Percentiles rank a stretch among this genome's conserved stretches.
phyloP scores from a whole-genome alignment of 2,797 vertebrate species.

The Tangara arthus region DNA sequence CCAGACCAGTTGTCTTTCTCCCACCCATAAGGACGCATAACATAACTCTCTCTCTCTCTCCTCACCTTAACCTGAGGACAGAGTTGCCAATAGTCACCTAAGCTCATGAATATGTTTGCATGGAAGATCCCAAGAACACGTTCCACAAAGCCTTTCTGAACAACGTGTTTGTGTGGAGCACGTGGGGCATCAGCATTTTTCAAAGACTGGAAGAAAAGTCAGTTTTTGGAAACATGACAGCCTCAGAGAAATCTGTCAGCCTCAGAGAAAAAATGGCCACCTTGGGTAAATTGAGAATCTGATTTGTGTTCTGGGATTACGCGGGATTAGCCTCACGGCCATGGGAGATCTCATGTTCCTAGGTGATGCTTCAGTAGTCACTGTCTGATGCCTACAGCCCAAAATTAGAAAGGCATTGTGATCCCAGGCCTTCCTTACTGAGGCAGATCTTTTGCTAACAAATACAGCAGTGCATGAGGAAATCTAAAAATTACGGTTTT shows the following conservation, averaged over 20 bases:
- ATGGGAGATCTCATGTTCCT: neutral
- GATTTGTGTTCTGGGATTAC: slow-evolving; percentile 5
- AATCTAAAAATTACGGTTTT: neutral
- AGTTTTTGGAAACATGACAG: neutral
- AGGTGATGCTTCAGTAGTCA: neutral
- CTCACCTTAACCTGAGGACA: neutral
- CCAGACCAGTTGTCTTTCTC: neutral
- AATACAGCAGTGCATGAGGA: neutral
- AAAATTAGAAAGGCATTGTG: neutral
- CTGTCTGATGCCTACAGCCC: neutral
- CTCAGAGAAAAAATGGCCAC: neutral
- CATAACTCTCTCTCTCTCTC: neutral
- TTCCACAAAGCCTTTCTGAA: neutral
- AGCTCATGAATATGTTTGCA: rapidly evolving
- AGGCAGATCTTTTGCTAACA: neutral
- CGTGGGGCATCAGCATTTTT: rapidly evolving
- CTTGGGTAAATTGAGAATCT: neutral
- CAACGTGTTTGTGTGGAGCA: rapidly evolving
- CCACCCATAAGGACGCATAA: neutral
- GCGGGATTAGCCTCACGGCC: neutral
- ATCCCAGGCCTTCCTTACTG: neutral
- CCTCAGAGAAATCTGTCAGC: neutral
- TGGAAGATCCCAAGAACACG: neutral
- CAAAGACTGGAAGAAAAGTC: neutral
- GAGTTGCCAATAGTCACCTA: neutral